These are phyloP conservation scores for Mallateleia sp. DNA, from an alignment of 2,888 invertebrate genomes.

Conservation along the genomic window DNA sequence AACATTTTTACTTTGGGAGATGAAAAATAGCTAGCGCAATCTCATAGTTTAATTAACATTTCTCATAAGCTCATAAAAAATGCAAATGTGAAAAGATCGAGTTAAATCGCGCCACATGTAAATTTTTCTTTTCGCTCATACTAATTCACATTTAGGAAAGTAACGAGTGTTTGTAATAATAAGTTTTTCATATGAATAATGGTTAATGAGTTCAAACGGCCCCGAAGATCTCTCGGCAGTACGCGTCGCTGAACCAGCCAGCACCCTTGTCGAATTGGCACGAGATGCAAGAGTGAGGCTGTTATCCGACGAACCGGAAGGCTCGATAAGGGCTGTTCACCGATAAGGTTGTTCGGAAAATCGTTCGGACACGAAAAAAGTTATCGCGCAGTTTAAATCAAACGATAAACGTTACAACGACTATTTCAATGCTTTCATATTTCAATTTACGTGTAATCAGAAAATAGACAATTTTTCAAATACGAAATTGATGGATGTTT, in stretches of 20 bases:
- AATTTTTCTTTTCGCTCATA: neutral
- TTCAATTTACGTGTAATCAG: constrained; percentile 57
- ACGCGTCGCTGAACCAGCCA: constrained; percentile 68
- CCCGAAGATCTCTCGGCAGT: constrained; percentile 58
- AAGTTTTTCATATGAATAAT: constrained; percentile 67
- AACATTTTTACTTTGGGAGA: constrained; percentile 10
- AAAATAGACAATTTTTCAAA: constrained; percentile 50
- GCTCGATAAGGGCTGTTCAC: constrained; percentile 73
- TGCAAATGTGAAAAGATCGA: constrained; percentile 1
- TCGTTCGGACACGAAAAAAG: constrained; percentile 70
- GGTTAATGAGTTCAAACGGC: constrained; percentile 69
- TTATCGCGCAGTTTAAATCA: constrained; percentile 70
- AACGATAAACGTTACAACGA: constrained; percentile 61
- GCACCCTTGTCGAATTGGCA: constrained; percentile 77
- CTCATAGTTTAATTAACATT: constrained; percentile 4
- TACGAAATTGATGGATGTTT: constrained; percentile 30
- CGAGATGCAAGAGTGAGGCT: constrained; percentile 72
- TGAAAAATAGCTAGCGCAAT: neutral
- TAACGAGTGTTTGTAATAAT: constrained; percentile 49
- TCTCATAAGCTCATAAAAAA: constrained; percentile 2
- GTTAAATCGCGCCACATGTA: neutral
- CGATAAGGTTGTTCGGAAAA: constrained; percentile 76
- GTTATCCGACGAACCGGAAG: constrained; percentile 77
- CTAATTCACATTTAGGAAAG: constrained; percentile 18
- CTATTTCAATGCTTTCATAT: constrained; percentile 47